Evolutionary conservation across 2,888 invertebrate genomes (phyloP), one percentile per base, ranked within the genome.

Genomic region (Acanthosepion pharaonis): DNA sequence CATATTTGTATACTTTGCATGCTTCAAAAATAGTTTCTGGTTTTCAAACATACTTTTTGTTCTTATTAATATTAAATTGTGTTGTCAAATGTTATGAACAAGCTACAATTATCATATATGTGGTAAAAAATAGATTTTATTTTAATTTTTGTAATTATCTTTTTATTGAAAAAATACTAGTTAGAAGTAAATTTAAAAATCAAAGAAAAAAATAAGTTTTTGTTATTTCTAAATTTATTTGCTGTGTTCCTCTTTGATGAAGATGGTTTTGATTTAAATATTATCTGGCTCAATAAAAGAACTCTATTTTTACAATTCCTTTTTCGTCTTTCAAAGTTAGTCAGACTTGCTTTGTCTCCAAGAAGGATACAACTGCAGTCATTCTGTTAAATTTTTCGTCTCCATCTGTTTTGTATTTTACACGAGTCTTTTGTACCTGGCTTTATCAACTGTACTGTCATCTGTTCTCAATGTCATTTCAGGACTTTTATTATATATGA

Each of bases 241-340:
- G 8, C 9, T 11, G 11, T 78, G n/a, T 9, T 78, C 9, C 15
- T 78, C n/a, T 78, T 78, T 78, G 23, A n/a, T 6, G 78, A n/a
- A 78, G 78, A 78, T 33, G 9, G 11, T 78, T 78, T n/a, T 78
- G 15, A 78, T 78, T 78, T 78, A 15, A 78, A 78, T n/a, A 78
- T 33, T 78, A 78, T 78, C n/a, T 78, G 78, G 78, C 78, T 78
- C 78, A 78, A 78, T 78, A n/a, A 78, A 78, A 78, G 4, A 78
- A n/a, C 78, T 78, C 78, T 78, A 78, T 78, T 78, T 78, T 78
- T 78, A 78, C 78, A 78, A n/a, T 78, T n/a, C 78, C n/a, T 33
- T 33, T 78, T n/a, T 78, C n/a, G 5, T 78, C 11, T 11, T n/a
- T n/a, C n/a, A 5, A n/a, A 78, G 33, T 78, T 59, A 23, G 59